A percentile compares a stretch with the other conserved stretches of the same genome.
Evolutionary conservation across 92 coral and sea anemone species (phyloP).

Genomic region (Porites lobata): DNA sequence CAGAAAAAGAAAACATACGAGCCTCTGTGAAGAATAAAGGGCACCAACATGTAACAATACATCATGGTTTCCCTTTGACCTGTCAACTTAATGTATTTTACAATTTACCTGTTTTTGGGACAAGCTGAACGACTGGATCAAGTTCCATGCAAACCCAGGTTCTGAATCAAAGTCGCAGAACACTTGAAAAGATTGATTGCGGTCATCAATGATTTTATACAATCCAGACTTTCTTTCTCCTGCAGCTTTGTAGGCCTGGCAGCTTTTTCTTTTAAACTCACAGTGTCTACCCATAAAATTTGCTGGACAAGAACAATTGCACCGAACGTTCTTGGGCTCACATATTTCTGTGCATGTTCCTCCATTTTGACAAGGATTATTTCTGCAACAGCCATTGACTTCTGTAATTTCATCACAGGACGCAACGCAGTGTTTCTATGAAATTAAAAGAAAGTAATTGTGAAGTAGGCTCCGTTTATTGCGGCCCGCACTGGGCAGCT

Average conservation of each 20-base stretch:
- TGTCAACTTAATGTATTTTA: too few relatives aligned
- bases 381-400: constrained; percentile 21
- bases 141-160: constrained; percentile 12
- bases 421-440: neutral
- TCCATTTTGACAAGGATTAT: constrained; percentile 30
- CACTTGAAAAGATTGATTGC: neutral
- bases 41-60: too few relatives aligned
- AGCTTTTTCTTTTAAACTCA: constrained; percentile 7
- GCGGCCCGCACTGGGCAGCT: too few relatives aligned
- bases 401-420: neutral
- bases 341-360: constrained; percentile 27
- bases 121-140: constrained; percentile 15
- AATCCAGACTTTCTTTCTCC: neutral
- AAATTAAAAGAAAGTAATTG: too few relatives aligned
- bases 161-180: constrained; percentile 22
- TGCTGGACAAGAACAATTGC: constrained; percentile 14
- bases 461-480: neutral
- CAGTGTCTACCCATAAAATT: constrained; percentile 32
- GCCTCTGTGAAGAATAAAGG: too few relatives aligned
- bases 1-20: too few relatives aligned
- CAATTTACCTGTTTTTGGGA: constrained; percentile 7
- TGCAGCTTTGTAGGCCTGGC: constrained; percentile 11
- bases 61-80: too few relatives aligned
- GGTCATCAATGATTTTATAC: neutral
- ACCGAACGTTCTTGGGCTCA: constrained; percentile 15